Percentiles rank a stretch among this genome's conserved stretches.
These are phyloP conservation scores for Pheosia tremula DNA, from an alignment of 2,888 invertebrate species.

Conservation along the genomic window DNA sequence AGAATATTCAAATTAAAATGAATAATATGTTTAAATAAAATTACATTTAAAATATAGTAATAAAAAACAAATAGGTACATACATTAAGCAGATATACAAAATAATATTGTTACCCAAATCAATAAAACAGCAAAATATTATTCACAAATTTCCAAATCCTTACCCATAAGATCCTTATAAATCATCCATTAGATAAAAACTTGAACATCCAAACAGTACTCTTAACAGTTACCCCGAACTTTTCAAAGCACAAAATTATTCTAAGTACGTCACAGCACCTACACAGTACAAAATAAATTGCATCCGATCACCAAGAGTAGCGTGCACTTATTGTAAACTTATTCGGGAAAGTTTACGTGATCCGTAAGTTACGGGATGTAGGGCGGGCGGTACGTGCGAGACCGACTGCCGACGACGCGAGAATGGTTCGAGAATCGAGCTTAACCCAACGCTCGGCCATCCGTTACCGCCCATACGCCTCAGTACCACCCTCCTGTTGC, in stretches of 20 bases:
- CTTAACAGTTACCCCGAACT: constrained; percentile 11
- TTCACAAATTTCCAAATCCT: not conserved
- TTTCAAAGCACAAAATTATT: constrained; percentile 28
- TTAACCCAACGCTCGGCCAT: constrained; percentile 27
- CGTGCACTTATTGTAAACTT: constrained; percentile 45
- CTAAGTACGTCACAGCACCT: constrained; percentile 39
- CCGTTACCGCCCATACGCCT: constrained; percentile 47
- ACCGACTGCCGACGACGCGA: constrained; percentile 36
- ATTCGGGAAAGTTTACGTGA: constrained; percentile 52
- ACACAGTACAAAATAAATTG: constrained; percentile 45
- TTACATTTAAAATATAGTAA: no score
- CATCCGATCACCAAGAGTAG: constrained; percentile 50
- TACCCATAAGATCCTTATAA: constrained; percentile 17
- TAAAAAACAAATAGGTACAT: no score
- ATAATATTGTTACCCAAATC: no score
- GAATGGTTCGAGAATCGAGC: constrained; percentile 34
- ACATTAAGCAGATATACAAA: no score
- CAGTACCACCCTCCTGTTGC: constrained; percentile 60
- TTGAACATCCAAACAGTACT: not conserved
- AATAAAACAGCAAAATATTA: no score
- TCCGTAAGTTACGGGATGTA: constrained; percentile 19
- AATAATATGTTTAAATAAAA: no score
- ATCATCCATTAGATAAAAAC: constrained; percentile 19
- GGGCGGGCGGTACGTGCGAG: constrained; percentile 30
- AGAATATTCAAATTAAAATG: no score